A percentile compares a stretch with the other conserved stretches of the same genome.
Conservation (phyloP, 2,797 vertebrate genomes). For the Sphenopsis melanotis region DNA sequence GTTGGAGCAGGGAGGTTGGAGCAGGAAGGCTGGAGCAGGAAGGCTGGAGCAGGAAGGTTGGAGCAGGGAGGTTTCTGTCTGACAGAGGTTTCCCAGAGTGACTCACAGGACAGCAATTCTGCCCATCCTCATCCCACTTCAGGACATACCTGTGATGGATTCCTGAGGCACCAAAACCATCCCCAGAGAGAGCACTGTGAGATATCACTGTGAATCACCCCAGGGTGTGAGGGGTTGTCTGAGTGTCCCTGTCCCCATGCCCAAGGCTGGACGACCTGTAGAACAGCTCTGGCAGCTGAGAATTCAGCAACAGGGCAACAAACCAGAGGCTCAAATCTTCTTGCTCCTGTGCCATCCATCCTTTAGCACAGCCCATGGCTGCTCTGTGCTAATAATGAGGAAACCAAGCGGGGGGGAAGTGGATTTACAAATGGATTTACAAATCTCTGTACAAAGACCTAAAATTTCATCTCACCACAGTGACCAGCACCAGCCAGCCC, state of each 20-base stretch:
- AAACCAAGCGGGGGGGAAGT: rapidly evolving
- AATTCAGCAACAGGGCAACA: background rate
- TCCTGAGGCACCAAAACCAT: background rate
- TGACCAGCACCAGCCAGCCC: background rate
- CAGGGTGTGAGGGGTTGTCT: background rate
- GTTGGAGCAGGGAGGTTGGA: too few species aligned
- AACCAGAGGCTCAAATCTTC: background rate
- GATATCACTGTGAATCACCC: background rate
- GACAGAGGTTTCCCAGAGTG: background rate
- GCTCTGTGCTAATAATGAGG: background rate
- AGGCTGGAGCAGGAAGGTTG: background rate
- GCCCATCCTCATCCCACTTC: background rate
- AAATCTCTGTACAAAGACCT: background rate
- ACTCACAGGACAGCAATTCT: background rate
- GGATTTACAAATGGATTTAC: background rate
- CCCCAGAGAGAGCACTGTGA: background rate
- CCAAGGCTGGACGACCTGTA: background rate
- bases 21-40: background rate
- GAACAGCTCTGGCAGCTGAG: background rate
- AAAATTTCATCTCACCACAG: background rate
- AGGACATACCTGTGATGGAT: background rate
- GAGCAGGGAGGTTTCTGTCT: background rate
- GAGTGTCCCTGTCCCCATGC: rapidly evolving
- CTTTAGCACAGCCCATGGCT: background rate
- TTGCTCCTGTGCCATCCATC: background rate